These are phyloP conservation scores for Arenaria interpres DNA, from an alignment of 2,113 vertebrate genomes.

Conservation along the genomic window DNA sequence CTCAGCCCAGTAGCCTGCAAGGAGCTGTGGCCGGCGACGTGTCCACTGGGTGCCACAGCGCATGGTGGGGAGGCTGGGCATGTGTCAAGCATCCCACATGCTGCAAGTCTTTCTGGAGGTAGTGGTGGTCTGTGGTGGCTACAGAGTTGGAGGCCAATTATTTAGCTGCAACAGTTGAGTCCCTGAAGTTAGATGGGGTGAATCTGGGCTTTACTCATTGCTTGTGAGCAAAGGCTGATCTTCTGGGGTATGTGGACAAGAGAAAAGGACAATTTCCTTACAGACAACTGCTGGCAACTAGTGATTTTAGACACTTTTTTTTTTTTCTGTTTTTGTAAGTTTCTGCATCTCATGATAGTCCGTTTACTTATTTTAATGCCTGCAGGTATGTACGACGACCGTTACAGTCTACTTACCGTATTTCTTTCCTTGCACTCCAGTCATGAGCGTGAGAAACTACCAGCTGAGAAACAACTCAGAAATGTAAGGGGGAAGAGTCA, in stretches of 20 bases:
- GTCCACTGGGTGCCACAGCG: not conserved
- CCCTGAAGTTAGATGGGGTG: not conserved
- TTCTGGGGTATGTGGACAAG: not conserved
- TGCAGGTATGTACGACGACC: not conserved
- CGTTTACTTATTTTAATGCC: not conserved
- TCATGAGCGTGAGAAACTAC: not conserved
- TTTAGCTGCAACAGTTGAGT: accelerated
- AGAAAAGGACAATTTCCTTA: not conserved
- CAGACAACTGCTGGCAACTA: not conserved
- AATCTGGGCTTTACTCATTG: not conserved
- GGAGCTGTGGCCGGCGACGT: not conserved
- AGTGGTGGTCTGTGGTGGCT: not conserved
- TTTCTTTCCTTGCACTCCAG: constrained; percentile 53
- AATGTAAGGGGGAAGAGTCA: not conserved
- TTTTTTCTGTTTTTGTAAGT: not conserved
- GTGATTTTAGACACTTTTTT: not conserved
- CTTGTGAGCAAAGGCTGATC: not conserved
- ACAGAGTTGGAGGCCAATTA: not conserved
- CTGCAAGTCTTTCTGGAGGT: not conserved
- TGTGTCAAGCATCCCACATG: accelerated
- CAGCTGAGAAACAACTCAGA: constrained; percentile 16
- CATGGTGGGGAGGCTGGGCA: not conserved
- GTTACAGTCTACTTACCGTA: not conserved
- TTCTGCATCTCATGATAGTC: not conserved
- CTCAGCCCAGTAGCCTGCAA: not conserved